Base-by-base conservation (phyloP, 2,113 vertebrate genomes). In the Gobio gobio region DNA sequence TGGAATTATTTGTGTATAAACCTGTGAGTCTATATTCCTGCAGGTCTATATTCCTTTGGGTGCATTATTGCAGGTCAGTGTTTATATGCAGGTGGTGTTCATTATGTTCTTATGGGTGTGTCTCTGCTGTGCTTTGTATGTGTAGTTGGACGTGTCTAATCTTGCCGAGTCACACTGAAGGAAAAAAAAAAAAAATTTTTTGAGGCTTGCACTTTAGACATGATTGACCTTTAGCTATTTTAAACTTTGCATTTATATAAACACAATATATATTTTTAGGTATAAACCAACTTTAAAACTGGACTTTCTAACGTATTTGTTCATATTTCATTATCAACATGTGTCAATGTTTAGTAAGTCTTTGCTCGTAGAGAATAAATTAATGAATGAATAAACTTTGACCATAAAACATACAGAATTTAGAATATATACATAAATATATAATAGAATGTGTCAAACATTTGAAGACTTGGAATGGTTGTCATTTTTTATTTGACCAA, bases 151-250 rank as follows among this genome's bases (percentile, higher is more conserved):
- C 78, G 2, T 74, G 85, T 78, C 77, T 33, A 14, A 68, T 78
- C 85, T 73, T 43, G 85, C 66, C 82, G 82, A 86, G 22, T 86
- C 85, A 84, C 84, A 66, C 5, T 51, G 40, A 49, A 76, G 47
- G 74, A 81, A 81, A 51, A 10, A 51, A 20, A 13, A 51, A 51
- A 20, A 13, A 51, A 81, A 51, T 33, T n/a, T n/a, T n/a, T n/a
- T 3, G 1, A 66, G 24, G 24, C 18, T 29, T 33, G 45, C 6
- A 33, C 78, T 68, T 36, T 81, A 63, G 22, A 64, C 26, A 36
- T 49, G 18, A 66, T 9, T 81, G 40, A 81, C 45, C 24, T 56
- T 56, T 18, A 26, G 22, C 47, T 16, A 33, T 33, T 43, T 61
- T 4, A 26, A 63, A 3, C 3, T 20, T 26, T 33, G 10, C 9